A percentile compares a stretch with the other conserved stretches of the same genome.
Evolutionary conservation across 2,113 vertebrate genomes (phyloP).

Genomic region (Callocephalon fimbriatum): DNA sequence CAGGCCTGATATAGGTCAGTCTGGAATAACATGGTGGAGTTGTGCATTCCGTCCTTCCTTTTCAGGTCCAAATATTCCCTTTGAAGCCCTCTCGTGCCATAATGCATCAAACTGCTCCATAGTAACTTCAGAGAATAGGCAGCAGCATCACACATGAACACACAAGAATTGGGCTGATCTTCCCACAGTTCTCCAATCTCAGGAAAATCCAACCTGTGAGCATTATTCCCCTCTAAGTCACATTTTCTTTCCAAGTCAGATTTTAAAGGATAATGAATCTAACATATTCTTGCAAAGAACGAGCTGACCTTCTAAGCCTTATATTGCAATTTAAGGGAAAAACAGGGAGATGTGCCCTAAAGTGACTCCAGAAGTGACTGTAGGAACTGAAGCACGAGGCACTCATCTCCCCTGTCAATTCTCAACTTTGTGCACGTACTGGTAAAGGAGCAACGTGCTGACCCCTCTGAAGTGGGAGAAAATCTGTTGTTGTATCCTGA

Average conservation of each 20-base stretch:
- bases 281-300: background rate
- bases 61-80: background rate
- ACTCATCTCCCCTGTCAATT: background rate
- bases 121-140: too few relatives aligned
- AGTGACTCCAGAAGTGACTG: background rate
- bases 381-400: background rate
- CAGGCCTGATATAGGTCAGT: background rate
- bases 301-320: background rate
- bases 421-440: background rate
- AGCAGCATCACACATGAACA: rapidly evolving
- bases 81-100: background rate
- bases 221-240: background rate
- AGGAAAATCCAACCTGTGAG: background rate
- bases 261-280: background rate
- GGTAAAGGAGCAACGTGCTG: background rate
- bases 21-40: background rate
- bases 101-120: background rate
- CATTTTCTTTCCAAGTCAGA: background rate
- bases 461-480: background rate
- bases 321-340: background rate
- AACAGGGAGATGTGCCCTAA: background rate
- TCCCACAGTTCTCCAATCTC: background rate
- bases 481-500: background rate
- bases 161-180: background rate
- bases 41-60: background rate